Conservation (phyloP, 2,888 invertebrate species). For the Drosophila rellima region DNA sequence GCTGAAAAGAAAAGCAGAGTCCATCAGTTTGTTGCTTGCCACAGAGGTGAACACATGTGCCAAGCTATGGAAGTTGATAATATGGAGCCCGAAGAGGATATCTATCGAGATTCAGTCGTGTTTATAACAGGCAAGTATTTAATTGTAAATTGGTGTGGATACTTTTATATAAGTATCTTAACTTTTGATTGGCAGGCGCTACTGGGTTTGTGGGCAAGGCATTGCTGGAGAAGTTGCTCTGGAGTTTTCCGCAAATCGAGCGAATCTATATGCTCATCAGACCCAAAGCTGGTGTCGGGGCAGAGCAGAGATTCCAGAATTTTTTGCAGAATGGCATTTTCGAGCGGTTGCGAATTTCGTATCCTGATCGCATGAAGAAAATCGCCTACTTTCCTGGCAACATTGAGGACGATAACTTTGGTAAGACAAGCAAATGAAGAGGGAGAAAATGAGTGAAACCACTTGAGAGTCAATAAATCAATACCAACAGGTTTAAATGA, state of each 20-base stretch:
- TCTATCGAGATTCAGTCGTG: slow-evolving; percentile 79
- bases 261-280: slow-evolving; percentile 94
- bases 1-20: slow-evolving; percentile 26
- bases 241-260: slow-evolving; percentile 92
- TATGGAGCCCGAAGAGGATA: slow-evolving; percentile 49
- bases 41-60: slow-evolving; percentile 56
- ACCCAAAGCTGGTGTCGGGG: slow-evolving; percentile 89
- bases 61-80: slow-evolving; percentile 26
- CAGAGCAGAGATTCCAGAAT: slow-evolving; percentile 90
- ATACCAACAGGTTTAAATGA: slow-evolving; percentile 87
- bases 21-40: slow-evolving; percentile 61
- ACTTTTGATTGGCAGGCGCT: slow-evolving; percentile 87
- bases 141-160: background rate
- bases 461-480: slow-evolving; percentile 4
- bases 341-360: slow-evolving; percentile 88
- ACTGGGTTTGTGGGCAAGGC: slow-evolving; percentile 98
- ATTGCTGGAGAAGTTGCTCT: slow-evolving; percentile 95
- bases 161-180: background rate
- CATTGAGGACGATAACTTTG: slow-evolving; percentile 86
- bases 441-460: slow-evolving; percentile 35
- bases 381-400: slow-evolving; percentile 91
- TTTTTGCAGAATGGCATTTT: slow-evolving; percentile 92
- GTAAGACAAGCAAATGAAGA: slow-evolving; percentile 50
- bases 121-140: slow-evolving; percentile 80
- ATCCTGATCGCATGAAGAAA: slow-evolving; percentile 89